phyloP scores from a whole-genome alignment of 2,888 invertebrate species.

The Thymelicus lineola region DNA sequence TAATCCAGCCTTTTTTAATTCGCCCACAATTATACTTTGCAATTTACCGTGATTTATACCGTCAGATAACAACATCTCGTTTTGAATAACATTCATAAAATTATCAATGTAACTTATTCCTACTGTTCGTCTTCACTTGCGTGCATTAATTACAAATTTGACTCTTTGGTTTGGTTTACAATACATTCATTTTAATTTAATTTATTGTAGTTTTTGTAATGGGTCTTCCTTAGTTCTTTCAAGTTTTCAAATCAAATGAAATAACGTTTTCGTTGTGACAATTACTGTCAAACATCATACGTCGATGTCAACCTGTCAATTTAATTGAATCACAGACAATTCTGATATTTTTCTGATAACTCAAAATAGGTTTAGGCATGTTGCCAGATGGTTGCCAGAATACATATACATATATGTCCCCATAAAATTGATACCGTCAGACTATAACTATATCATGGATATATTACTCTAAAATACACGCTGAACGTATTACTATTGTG shows the following conservation, averaged over 20 bases:
- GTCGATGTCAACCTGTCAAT: too few relatives aligned
- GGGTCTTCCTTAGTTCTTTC: not conserved
- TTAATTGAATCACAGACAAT: too few relatives aligned
- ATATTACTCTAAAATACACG: too few relatives aligned
- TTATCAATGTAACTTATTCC: constrained; percentile 1
- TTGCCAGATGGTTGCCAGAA: too few relatives aligned
- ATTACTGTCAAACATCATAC: too few relatives aligned
- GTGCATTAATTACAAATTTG: not conserved
- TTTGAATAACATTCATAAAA: constrained; percentile 8
- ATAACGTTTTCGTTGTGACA: constrained; percentile 1
- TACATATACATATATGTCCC: too few relatives aligned
- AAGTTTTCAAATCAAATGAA: constrained; percentile 8
- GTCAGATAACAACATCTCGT: constrained; percentile 79
- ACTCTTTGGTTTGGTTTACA: constrained; percentile 4
- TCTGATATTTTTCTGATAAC: too few relatives aligned
- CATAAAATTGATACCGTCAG: too few relatives aligned
- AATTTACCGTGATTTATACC: constrained; percentile 79
- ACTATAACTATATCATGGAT: too few relatives aligned
- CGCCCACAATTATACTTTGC: constrained; percentile 85
- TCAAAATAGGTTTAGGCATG: too few relatives aligned
- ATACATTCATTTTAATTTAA: not conserved
- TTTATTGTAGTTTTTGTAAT: not conserved
- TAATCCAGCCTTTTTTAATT: constrained; percentile 88
- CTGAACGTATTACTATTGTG: too few relatives aligned
- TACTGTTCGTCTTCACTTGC: not conserved